Evolutionary conservation across 2,797 vertebrate species (phyloP).

Genomic region (Syncerus caffer): DNA sequence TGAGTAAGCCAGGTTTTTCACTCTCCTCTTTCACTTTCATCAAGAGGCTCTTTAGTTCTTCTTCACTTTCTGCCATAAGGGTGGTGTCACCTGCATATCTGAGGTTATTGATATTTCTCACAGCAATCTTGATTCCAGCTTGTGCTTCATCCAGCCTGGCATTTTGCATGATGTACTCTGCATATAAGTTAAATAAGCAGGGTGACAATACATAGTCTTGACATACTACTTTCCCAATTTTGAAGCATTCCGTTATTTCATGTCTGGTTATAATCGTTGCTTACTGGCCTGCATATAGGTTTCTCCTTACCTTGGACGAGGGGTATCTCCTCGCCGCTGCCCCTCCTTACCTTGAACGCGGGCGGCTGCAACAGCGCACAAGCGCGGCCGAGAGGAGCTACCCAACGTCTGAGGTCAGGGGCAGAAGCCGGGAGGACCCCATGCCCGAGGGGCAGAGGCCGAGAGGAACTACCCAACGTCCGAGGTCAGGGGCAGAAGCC

Average conservation of each 20-base stretch:
- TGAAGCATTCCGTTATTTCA: neutral
- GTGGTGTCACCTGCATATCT: neutral
- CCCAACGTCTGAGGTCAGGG: no score
- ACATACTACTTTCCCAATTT: neutral
- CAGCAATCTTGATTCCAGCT: neutral
- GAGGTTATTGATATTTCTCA: neutral
- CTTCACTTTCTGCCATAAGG: neutral
- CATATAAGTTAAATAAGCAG: neutral
- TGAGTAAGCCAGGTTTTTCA: neutral
- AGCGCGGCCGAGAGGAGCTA: no score
- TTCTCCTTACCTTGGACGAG: neutral
- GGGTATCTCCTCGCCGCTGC: no score
- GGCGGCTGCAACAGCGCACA: no score
- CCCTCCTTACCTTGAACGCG: no score
- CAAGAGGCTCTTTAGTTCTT: neutral
- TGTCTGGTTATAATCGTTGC: neutral
- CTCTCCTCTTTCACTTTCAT: neutral
- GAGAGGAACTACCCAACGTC: no score
- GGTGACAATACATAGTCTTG: neutral
- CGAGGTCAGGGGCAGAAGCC: no score
- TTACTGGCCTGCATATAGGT: neutral
- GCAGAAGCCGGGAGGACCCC: no score
- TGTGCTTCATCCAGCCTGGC: neutral
- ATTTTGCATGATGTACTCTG: neutral
- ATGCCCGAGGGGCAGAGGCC: no score